These are phyloP conservation scores for Mechanitis messenoides DNA, from an alignment of 2,888 invertebrate species.

Conservation along the genomic window DNA sequence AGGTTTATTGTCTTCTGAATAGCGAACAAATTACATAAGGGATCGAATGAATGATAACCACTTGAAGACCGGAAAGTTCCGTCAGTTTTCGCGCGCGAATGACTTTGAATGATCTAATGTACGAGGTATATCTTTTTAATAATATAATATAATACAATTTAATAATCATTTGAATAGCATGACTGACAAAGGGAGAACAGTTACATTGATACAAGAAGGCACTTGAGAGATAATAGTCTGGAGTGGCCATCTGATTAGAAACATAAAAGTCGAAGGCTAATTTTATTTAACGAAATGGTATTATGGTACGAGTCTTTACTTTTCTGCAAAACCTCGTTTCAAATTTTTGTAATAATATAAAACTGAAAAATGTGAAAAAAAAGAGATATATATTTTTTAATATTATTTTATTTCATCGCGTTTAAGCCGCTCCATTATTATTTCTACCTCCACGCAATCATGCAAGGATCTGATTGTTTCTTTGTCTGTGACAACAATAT, in stretches of 20 bases:
- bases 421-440: not conserved
- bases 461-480: slow-evolving; percentile 23
- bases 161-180: slow-evolving; percentile 45
- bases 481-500: slow-evolving; percentile 28
- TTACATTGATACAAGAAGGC: slow-evolving; percentile 36
- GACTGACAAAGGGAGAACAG: slow-evolving; percentile 37
- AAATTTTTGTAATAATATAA: not conserved
- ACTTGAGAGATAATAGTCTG: slow-evolving; percentile 33
- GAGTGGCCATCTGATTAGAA: slow-evolving; percentile 36
- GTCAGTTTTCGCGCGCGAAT: slow-evolving; percentile 65
- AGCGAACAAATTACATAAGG: slow-evolving; percentile 18
- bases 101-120: slow-evolving; percentile 55
- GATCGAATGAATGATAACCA: slow-evolving; percentile 43
- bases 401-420: not conserved
- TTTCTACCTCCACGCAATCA: slow-evolving; percentile 11
- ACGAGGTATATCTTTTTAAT: slow-evolving; percentile 70
- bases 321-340: not conserved
- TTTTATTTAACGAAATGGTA: slow-evolving; percentile 10
- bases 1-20: slow-evolving; percentile 17
- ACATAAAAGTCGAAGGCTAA: slow-evolving; percentile 25
- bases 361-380: too few species aligned
- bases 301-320: not conserved
- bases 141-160: slow-evolving; percentile 54
- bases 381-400: too few species aligned
- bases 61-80: slow-evolving; percentile 71